Conservation (phyloP, 2,797 vertebrate species). For the Cynodonichthys magdalenae region DNA sequence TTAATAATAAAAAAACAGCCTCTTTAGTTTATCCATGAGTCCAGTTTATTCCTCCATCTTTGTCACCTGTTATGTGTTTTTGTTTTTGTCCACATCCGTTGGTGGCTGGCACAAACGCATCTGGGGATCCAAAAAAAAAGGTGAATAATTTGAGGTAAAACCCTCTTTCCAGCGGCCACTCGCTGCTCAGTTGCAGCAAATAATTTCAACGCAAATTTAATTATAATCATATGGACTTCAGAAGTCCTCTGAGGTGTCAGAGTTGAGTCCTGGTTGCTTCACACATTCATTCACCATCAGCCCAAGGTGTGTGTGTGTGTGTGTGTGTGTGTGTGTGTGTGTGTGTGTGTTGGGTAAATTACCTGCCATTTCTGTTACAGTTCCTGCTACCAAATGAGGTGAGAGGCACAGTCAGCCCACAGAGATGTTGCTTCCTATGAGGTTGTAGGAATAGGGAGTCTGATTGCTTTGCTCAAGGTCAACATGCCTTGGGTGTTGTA, state of each 20-base stretch:
- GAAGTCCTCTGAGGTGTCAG: slow-evolving; percentile 32
- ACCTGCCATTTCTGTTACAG: slow-evolving; percentile 73
- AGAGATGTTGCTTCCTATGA: slow-evolving; percentile 64
- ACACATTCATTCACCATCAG: slow-evolving; percentile 32
- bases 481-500: slow-evolving; percentile 57
- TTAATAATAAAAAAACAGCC: no score
- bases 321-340: slow-evolving; percentile 26
- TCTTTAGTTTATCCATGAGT: no score
- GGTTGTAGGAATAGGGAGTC: slow-evolving; percentile 49
- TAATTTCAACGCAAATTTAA: slow-evolving; percentile 27
- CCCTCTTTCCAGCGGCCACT: not conserved
- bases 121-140: not conserved
- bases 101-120: not conserved
- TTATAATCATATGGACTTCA: slow-evolving; percentile 46
- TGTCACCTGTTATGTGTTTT: not conserved
- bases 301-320: slow-evolving; percentile 25
- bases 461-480: slow-evolving; percentile 83
- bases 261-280: slow-evolving; percentile 56
- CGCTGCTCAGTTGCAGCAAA: slow-evolving; percentile 14
- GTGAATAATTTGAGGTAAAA: not conserved
- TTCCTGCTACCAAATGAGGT: slow-evolving; percentile 77
- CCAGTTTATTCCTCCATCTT: not conserved
- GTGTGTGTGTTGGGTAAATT: slow-evolving; percentile 30
- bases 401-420: slow-evolving; percentile 63
- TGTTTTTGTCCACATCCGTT: not conserved